Percentiles rank a stretch among this genome's conserved stretches.
Evolutionary conservation across 2,797 vertebrate species (phyloP).

Genomic region (Orestias chungarensis): DNA sequence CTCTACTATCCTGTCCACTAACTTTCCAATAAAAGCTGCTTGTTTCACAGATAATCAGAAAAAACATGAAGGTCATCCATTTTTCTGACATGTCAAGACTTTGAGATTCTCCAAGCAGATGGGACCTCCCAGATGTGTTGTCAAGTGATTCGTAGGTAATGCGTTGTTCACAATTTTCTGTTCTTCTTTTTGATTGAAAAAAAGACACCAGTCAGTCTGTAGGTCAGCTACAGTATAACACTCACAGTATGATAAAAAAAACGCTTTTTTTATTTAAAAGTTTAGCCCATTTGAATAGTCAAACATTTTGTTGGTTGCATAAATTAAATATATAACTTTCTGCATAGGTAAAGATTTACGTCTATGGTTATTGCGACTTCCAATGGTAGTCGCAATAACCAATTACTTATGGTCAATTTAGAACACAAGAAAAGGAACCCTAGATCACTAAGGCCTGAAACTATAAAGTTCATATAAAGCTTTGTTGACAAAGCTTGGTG

Average conservation of each 20-base stretch:
- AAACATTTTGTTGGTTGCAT: background rate
- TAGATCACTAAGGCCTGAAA: background rate
- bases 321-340: background rate
- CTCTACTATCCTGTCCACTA: background rate
- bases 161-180: background rate
- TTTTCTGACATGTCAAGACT: background rate
- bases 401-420: background rate
- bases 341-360: background rate
- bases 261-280: background rate
- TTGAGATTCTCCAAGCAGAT: conserved; percentile 1
- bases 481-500: too few relatives aligned
- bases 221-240: background rate
- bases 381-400: background rate
- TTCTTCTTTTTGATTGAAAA: background rate
- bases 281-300: background rate
- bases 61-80: background rate
- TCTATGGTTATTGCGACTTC: background rate
- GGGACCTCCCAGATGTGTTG: conserved; percentile 1
- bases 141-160: too few relatives aligned
- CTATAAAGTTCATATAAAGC: background rate
- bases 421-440: background rate
- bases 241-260: background rate
- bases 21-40: background rate
- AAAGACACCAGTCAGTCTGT: background rate
- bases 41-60: background rate